Base-by-base conservation (phyloP, 1,140 invertebrate species). In the Leguminivora glycinivorella region DNA sequence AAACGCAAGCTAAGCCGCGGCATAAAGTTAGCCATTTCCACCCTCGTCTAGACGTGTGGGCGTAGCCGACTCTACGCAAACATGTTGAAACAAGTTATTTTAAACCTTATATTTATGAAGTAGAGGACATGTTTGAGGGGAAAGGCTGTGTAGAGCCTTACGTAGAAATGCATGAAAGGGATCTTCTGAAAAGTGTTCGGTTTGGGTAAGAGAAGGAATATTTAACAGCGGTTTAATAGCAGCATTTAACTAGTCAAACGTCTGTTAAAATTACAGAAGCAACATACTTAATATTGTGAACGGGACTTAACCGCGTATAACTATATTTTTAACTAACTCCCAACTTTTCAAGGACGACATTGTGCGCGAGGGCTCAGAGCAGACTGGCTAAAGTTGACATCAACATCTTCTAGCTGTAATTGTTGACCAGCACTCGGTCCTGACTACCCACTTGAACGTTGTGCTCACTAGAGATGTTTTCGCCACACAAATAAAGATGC, bases 1-100 rank as follows among this genome's bases (percentile, higher is more conserved):
- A 52, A 52, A 52, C 47, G 56, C 19, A 26, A 58, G 24, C 56
- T 14, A 5, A 14, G 5, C 24, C 56, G 56, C 56, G 29, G 56
- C 56, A 26, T 4, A 58, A 10, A n/a, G 3, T 26, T 14, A 58
- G 12, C 56, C 14, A 29, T n/a, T 29, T 25, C 56, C n/a, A 63
- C 58, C 58, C 58, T 63, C 4, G 58, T 63, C 58, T 63, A 63
- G 58, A 63, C 58, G 12, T 17, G 58, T 34, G 58, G 58, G 58
- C 29, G 58, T 63, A 63, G 19, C 58, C 58, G 58, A 63, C 58
- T 29, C 58, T 63, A 63, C 22, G 26, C 58, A 63, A 63, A 63
- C 58, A 63, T 9, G 10, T n/a, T 19, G 2, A 2, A 19, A 19
- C 47, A 52, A 22, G 47, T 19, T 9, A 22, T 22, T 22, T 52